Conservation (phyloP, 2,888 invertebrate species). For the Macrosiphum euphorbiae region DNA sequence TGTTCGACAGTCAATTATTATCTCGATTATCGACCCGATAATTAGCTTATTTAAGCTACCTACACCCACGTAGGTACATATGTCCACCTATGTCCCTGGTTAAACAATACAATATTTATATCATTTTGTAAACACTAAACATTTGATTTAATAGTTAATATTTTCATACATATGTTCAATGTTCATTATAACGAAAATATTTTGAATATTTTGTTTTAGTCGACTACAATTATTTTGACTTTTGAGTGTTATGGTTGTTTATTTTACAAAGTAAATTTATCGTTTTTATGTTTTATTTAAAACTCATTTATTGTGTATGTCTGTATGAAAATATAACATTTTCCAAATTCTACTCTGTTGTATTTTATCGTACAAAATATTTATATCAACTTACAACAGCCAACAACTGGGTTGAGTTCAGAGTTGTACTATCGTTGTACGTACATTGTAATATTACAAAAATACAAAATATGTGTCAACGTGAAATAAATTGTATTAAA, state of each 20-base stretch:
- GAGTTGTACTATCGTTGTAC: background rate
- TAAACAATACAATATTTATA: background rate
- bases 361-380: background rate
- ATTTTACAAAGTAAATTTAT: background rate
- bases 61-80: no score
- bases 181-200: background rate
- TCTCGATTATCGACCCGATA: no score
- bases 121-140: background rate
- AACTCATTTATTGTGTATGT: background rate
- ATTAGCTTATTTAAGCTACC: background rate
- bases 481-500: background rate
- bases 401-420: background rate
- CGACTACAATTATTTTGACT: background rate
- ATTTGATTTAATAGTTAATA: background rate
- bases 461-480: background rate
- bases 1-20: background rate
- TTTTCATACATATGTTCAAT: background rate
- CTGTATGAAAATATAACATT: background rate
- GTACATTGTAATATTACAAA: background rate
- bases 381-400: background rate
- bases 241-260: background rate
- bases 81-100: background rate
- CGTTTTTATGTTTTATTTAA: background rate
- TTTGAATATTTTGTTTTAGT: background rate
- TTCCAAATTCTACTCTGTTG: background rate